A percentile compares a stretch with the other conserved stretches of the same genome.
Conservation (phyloP, 2,113 vertebrate species). For the Cricetomys ansorgei region DNA sequence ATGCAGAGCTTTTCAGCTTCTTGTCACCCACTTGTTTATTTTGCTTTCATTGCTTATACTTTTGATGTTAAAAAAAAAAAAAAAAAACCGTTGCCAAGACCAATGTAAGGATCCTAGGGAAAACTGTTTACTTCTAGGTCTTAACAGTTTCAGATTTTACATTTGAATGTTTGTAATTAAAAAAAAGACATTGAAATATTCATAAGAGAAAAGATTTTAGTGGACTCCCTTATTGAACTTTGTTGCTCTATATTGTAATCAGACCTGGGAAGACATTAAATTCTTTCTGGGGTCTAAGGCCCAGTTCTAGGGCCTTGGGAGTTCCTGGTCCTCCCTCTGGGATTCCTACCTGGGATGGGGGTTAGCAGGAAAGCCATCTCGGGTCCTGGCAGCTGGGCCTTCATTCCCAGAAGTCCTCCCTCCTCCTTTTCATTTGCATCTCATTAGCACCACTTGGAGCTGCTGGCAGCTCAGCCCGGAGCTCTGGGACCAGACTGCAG, state of each 20-base stretch:
- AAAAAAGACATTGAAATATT: background rate
- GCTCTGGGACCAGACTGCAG: conserved; percentile 8
- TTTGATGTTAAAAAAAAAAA: background rate
- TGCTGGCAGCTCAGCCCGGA: conserved; percentile 12
- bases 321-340: background rate
- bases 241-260: background rate
- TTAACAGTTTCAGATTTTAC: conserved; percentile 4
- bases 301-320: background rate
- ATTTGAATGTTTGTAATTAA: background rate
- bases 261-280: background rate
- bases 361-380: background rate
- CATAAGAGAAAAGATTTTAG: background rate
- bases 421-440: conserved; percentile 63
- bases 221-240: background rate
- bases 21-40: background rate
- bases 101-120: background rate
- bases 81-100: background rate
- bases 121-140: conserved; percentile 3
- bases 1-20: background rate
- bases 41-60: background rate
- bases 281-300: background rate
- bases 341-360: background rate
- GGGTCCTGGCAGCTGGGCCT: conserved; percentile 68
- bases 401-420: conserved; percentile 32
- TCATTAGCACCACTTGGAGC: conserved; percentile 65